These are phyloP conservation scores for Melolontha melolontha DNA, from an alignment of 2,888 invertebrate species.

Conservation along the genomic window DNA sequence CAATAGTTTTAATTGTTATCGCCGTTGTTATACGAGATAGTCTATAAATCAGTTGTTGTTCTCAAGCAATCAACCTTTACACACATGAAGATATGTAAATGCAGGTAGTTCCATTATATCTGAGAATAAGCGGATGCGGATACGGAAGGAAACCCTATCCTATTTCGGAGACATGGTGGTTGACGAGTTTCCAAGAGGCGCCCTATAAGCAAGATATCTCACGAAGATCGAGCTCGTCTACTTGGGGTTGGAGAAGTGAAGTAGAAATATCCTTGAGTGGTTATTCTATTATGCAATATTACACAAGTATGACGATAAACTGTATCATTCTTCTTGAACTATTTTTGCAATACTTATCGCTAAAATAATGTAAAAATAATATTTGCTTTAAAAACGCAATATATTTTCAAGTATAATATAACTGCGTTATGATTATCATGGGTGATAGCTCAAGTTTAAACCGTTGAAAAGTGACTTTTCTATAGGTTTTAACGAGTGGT, in stretches of 20 bases:
- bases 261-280: conserved; percentile 46
- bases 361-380: too few species aligned
- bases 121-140: conserved; percentile 43
- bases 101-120: conserved; percentile 48
- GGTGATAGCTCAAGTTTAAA: too few species aligned
- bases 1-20: conserved; percentile 39
- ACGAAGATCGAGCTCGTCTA: conserved; percentile 58
- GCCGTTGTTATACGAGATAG: conserved; percentile 37
- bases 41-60: conserved; percentile 38
- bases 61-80: conserved; percentile 47
- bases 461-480: too few species aligned
- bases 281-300: conserved; percentile 27
- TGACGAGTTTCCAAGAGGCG: conserved; percentile 54
- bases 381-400: too few species aligned
- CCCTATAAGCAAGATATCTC: conserved; percentile 56
- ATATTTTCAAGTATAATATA: too few species aligned
- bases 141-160: conserved; percentile 51
- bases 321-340: background rate
- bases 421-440: too few species aligned
- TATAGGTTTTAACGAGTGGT: too few species aligned
- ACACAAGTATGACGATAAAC: conserved; percentile 29
- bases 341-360: too few species aligned
- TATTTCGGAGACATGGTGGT: conserved; percentile 61
- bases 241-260: conserved; percentile 33
- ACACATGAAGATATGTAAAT: conserved; percentile 54